Base-by-base conservation (phyloP, 2,888 invertebrate species). In the Antitype chi region DNA sequence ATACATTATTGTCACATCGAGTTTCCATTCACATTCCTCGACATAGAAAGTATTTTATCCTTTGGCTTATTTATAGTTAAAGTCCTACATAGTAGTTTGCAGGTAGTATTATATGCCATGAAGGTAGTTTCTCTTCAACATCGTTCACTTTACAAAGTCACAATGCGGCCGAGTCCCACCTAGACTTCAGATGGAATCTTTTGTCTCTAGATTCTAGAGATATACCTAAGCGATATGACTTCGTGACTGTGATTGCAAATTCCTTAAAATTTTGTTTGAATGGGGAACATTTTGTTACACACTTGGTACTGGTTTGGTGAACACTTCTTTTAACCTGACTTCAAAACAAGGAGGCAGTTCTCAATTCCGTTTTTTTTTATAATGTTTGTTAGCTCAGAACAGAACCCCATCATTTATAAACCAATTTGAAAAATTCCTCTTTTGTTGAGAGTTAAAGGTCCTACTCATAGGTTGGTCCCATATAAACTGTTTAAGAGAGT, bases 241-340 rank as follows among this genome's bases (percentile, higher is more conserved):
- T 59, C 38, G 32, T 63, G 38, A 25, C 74, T 32, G 55, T 73
- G 73, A 75, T 80, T 76, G 68, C 28, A 17, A 68, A 80, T 84
- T 72, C 74, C 73, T 78, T 79, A 63, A 75, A 80, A 79, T 70
- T 76, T 73, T 52, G 52, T 84, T 83, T 82, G 73, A 82, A 85
- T 84, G 78, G 81, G 55, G 69, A 72, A 75, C 66, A 57, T 52
- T 76, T 74, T 64, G 68, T 9, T 72, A 87, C 85, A 81, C 49
- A 89, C 76, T 9, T 73, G 0, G 8, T 0, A 1, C 11, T 43
- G 25, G 60, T 20, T 57, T 62, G 11, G 11, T 17, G 49, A 74
- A 49, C 47, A 53, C 0, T 13, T 64, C 2, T 32, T n/a, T 38
- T 38, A 5, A 38, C 6, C 38, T 6, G 38, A 38, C 38, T 38